These are phyloP conservation scores for Gymnopithys bicolor DNA, from an alignment of 2,797 vertebrate genomes.

Conservation along the genomic window DNA sequence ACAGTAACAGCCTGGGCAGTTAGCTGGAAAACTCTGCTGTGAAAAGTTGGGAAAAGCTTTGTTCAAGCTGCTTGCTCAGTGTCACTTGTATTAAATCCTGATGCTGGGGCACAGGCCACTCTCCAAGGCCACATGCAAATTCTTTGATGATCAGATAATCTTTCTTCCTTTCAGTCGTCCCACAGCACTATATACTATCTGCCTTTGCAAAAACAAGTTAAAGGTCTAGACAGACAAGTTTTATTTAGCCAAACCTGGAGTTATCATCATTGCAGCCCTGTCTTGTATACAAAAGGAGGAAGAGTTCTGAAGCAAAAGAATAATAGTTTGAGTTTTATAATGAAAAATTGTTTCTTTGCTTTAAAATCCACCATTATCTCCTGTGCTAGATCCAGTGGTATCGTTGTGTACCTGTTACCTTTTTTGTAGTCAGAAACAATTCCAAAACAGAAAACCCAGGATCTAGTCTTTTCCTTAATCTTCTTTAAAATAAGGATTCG, in stretches of 20 bases:
- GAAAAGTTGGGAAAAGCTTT: not conserved
- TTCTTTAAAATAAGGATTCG: not conserved
- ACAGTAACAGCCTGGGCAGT: not conserved
- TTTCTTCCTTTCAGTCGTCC: not conserved
- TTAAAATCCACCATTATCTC: not conserved
- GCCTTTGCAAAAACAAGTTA: not conserved
- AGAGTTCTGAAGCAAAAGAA: not conserved
- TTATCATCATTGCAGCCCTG: not conserved
- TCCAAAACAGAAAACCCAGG: not conserved
- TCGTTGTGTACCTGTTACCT: not conserved
- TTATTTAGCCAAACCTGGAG: not conserved
- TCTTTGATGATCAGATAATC: not conserved
- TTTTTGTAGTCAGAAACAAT: not conserved
- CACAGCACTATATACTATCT: not conserved
- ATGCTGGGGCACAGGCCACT: not conserved
- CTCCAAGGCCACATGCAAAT: not conserved
- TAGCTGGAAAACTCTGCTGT: not conserved
- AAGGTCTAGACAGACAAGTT: not conserved
- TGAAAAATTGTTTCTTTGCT: not conserved
- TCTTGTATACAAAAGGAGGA: not conserved
- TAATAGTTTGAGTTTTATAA: not conserved
- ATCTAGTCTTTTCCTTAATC: not conserved
- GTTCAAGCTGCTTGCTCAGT: not conserved
- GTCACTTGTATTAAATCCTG: fast-evolving
- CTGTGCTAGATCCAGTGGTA: not conserved